phyloP scores from a whole-genome alignment of 2,113 vertebrate species.

The Antechinus flavipes region DNA sequence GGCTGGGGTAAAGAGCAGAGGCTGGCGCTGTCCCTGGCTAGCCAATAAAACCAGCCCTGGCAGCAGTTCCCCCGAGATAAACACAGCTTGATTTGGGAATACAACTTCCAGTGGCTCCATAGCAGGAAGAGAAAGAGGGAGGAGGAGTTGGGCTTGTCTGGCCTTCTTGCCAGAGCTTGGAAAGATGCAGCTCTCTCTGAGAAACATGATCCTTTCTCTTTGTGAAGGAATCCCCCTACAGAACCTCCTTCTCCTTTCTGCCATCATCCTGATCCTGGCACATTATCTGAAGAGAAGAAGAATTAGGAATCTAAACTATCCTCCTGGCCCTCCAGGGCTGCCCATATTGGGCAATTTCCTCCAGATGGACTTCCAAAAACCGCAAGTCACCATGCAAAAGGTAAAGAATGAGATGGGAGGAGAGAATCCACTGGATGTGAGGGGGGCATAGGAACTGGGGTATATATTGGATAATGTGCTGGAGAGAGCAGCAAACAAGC shows the following conservation, averaged over 20 bases:
- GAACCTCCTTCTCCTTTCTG: slow-evolving; percentile 78
- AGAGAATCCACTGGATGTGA: neutral
- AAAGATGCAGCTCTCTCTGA: slow-evolving; percentile 68
- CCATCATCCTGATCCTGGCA: slow-evolving; percentile 77
- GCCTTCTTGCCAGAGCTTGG: neutral
- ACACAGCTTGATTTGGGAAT: neutral
- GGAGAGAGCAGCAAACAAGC: neutral
- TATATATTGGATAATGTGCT: neutral
- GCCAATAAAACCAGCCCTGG: neutral
- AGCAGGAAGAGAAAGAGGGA: neutral
- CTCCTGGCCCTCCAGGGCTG: slow-evolving; percentile 79
- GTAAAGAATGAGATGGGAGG: slow-evolving; percentile 74
- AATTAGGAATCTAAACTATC: slow-evolving; percentile 79
- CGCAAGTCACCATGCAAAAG: slow-evolving; percentile 75
- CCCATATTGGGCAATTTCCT: slow-evolving; percentile 81
- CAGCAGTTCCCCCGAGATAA: neutral
- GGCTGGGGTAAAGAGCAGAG: neutral
- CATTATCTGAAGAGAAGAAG: slow-evolving; percentile 83
- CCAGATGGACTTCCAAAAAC: slow-evolving; percentile 73
- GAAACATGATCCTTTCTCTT: slow-evolving; percentile 38
- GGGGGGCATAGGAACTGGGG: neutral
- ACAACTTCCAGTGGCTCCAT: neutral
- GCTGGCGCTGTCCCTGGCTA: neutral
- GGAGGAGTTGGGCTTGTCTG: neutral
- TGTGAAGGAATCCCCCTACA: slow-evolving; percentile 72